Evolutionary conservation across 1,140 invertebrate species (phyloP).

Genomic region (Chrysomallon squamiferum): DNA sequence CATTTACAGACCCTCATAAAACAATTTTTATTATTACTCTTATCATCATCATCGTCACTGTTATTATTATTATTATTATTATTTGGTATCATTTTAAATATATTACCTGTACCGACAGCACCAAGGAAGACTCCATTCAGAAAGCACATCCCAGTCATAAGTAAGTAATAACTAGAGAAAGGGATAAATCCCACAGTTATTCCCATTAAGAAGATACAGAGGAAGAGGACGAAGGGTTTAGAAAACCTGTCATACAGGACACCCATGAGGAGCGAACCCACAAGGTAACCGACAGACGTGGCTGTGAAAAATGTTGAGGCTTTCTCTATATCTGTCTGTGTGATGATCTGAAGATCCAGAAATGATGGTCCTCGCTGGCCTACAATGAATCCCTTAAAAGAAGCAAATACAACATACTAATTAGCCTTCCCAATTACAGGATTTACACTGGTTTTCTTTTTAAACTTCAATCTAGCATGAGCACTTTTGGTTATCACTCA

Average conservation of each 20-base stretch:
- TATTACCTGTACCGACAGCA: slow-evolving; percentile 29
- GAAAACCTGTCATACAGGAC: slow-evolving; percentile 29
- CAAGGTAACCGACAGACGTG: slow-evolving; percentile 31
- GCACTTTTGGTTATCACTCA: too few relatives aligned
- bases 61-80: too few relatives aligned
- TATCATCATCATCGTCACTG: too few relatives aligned
- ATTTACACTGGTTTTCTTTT: too few relatives aligned
- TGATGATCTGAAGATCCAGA: slow-evolving; percentile 41
- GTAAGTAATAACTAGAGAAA: slow-evolving; percentile 27
- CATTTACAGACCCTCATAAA: too few relatives aligned
- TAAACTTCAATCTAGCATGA: too few relatives aligned
- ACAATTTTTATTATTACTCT: too few relatives aligned
- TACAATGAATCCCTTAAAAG: slow-evolving; percentile 27
- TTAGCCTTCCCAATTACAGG: too few relatives aligned
- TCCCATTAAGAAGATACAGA: slow-evolving; percentile 10
- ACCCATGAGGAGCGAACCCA: slow-evolving; percentile 28
- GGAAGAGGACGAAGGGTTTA: slow-evolving; percentile 18
- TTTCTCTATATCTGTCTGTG: slow-evolving; percentile 21
- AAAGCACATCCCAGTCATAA: slow-evolving; percentile 29
- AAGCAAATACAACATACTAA: slow-evolving; percentile 11
- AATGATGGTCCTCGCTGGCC: slow-evolving; percentile 37
- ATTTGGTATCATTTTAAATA: too few relatives aligned
- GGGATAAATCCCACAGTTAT: slow-evolving; percentile 16
- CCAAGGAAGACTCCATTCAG: slow-evolving; percentile 21
- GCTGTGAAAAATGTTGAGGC: slow-evolving; percentile 34